Evolutionary conservation across 2,888 invertebrate genomes (phyloP), one percentile per base, ranked within the genome.

Genomic region (Coenonympha glycerion): DNA sequence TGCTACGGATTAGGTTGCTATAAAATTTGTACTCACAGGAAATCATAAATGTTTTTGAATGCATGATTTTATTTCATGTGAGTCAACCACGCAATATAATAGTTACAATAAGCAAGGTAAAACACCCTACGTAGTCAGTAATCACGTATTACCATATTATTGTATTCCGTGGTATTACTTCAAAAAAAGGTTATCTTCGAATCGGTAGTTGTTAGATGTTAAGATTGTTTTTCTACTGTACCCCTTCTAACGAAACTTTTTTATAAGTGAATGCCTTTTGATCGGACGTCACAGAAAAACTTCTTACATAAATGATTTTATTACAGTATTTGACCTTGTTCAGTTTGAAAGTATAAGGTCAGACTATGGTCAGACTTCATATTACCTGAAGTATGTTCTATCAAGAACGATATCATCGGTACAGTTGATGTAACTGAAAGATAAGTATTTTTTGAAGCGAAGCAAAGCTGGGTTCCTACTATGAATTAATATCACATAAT

Each of bases 1-100:
- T 47, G 30, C 40, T 31, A 21, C n/a, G 18, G 47, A 31, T 49
- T 13, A 36, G 11, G 34, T 34, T 26, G 28, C 15, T 36, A 40
- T 49, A 41, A 34, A 26, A 24, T 34, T 41, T 39, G 22, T 15
- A 39, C 16, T 19, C 28, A 41, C 41, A 49, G 48, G 48, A 49
- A 49, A 41, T 49, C 34, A 33, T 49, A 49, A 49, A 49, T 41
- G 34, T 34, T 34, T 49, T 34, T 19, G 24, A 24, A 36, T 34
- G 8, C 21, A 24, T 15, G 8, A 47, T 31, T 36, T 36, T 21
- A 34, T 24, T 33, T 40, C 8, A 31, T 33, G 22, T 24, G 24
- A 39, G 21, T 22, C 21, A 42, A 21, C 31, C 42, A 21, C 31
- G 42, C 15, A 13, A 22, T 37, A 37, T 4, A 6, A 13, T 31